Base-by-base conservation (phyloP, 2,888 invertebrate genomes). In the Morpho achilles region DNA sequence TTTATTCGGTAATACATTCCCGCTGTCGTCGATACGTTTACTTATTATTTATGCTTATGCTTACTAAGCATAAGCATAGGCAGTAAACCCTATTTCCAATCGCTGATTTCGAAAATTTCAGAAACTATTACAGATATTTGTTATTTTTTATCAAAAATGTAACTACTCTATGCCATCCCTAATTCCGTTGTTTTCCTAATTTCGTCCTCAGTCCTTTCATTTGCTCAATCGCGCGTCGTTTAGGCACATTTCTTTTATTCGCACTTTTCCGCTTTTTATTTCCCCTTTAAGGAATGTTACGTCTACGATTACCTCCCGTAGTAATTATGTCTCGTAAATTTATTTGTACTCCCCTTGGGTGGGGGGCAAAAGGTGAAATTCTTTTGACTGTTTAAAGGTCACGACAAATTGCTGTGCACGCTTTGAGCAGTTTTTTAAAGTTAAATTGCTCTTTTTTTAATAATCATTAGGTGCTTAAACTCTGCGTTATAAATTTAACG, bases 241-340 rank as follows among this genome's bases (percentile, higher is more conserved):
- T 82, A 81, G 70, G 80, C 80, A 77, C 82, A 80, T 86, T 89
- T 86, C 86, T 87, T 87, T 87, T 83, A 83, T 83, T 80, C 74
- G 67, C 74, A 75, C 75, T 77, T 82, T 82, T 81, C 76, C 62
- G 39, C 54, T 72, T 76, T 75, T 69, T 44, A 48, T 61, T 61
- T 71, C 76, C 78, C 78, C 77, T 76, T 74, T 67, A 73, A 79
- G 73, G 80, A 84, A 84, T 80, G 79, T 77, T 74, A 70, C 71
- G 68, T 69, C 67, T 70, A 62, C 72, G 67, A 76, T 77, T 77
- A 77, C 70, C 70, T 75, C 64, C 71, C 71, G 68, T 68, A 75
- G 74, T 78, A 85, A 85, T 85, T 85, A 84, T 82, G 73, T 73
- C 69, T 66, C 68, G 70, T 67, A 73, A 75, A 74, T 79, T 76